Percentiles rank a stretch among this genome's conserved stretches.
These are phyloP conservation scores for Polydrusus pterygomalis DNA, from an alignment of 2,888 invertebrate species.

Conservation along the genomic window DNA sequence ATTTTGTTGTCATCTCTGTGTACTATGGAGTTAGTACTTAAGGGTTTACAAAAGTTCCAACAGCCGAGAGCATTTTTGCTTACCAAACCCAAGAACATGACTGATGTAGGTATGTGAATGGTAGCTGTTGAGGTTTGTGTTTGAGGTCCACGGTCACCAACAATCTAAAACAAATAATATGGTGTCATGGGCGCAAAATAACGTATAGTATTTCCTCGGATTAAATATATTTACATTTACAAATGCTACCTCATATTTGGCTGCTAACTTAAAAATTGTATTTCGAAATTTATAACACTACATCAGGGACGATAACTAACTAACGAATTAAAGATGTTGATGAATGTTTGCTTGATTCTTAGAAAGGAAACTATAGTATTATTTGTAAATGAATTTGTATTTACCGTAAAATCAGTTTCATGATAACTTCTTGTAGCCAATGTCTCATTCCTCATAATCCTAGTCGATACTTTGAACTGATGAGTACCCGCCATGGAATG, in stretches of 20 bases:
- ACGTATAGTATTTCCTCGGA: too few relatives aligned
- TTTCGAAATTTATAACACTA: too few relatives aligned
- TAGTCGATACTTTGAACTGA: constrained; percentile 82
- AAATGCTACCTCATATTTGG: too few relatives aligned
- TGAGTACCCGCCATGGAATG: constrained; percentile 85
- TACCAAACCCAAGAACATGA: constrained; percentile 82
- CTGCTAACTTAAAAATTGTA: too few relatives aligned
- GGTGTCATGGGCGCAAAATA: too few relatives aligned
- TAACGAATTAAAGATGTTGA: too few relatives aligned
- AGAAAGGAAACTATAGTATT: not conserved
- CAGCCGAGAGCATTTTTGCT: constrained; percentile 84
- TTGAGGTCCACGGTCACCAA: constrained; percentile 79
- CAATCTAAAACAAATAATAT: constrained; percentile 66
- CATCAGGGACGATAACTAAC: too few relatives aligned
- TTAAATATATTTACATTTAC: too few relatives aligned
- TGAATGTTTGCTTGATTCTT: not conserved
- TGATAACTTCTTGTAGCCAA: constrained; percentile 74
- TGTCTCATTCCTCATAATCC: constrained; percentile 75
- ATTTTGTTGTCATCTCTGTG: constrained; percentile 77
- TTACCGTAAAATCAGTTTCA: constrained; percentile 74
- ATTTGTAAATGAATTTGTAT: not conserved
- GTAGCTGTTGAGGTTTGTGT: constrained; percentile 83
- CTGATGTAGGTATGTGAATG: constrained; percentile 76
- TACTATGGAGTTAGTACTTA: constrained; percentile 75
- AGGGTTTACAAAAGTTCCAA: constrained; percentile 78